A percentile compares a stretch with the other conserved stretches of the same genome.
These are phyloP conservation scores for Halesus radiatus DNA, from an alignment of 1,140 invertebrate genomes.

Conservation along the genomic window DNA sequence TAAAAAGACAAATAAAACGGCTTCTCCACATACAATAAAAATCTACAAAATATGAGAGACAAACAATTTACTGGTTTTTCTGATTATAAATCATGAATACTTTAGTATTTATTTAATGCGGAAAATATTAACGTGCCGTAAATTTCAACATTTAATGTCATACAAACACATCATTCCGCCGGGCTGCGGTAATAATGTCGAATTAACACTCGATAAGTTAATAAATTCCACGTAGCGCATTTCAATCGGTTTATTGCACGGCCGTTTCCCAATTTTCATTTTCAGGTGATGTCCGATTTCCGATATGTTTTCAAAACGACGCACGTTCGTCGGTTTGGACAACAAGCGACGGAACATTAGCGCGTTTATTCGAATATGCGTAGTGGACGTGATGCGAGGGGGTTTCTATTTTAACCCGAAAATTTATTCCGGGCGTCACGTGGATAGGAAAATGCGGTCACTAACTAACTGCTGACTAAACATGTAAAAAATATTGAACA, in stretches of 20 bases:
- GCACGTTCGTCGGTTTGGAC: constrained; percentile 39
- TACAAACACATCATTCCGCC: too few species aligned
- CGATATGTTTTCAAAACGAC: constrained; percentile 27
- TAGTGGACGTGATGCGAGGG: constrained; percentile 13
- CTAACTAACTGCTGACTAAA: constrained; percentile 11
- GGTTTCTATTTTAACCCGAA: constrained; percentile 20
- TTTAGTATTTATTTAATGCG: too few species aligned
- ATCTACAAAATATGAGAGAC: too few species aligned
- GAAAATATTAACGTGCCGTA: too few species aligned
- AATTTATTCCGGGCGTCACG: constrained; percentile 15
- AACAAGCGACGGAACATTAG: constrained; percentile 27
- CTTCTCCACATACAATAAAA: too few species aligned
- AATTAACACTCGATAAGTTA: too few species aligned
- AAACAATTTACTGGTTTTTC: too few species aligned
- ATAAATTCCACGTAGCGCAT: constrained; percentile 13
- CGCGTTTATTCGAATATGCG: constrained; percentile 36
- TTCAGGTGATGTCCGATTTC: constrained; percentile 9
- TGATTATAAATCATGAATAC: too few species aligned
- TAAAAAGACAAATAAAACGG: too few species aligned
- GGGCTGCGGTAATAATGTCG: too few species aligned
- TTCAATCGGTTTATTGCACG: constrained; percentile 38
- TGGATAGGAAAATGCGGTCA: not conserved
- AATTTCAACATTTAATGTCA: too few species aligned
- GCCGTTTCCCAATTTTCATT: constrained; percentile 16
- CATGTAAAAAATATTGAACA: too few species aligned